These are phyloP conservation scores for Triplophysa dalaica DNA, from an alignment of 2,113 vertebrate genomes.

Conservation along the genomic window DNA sequence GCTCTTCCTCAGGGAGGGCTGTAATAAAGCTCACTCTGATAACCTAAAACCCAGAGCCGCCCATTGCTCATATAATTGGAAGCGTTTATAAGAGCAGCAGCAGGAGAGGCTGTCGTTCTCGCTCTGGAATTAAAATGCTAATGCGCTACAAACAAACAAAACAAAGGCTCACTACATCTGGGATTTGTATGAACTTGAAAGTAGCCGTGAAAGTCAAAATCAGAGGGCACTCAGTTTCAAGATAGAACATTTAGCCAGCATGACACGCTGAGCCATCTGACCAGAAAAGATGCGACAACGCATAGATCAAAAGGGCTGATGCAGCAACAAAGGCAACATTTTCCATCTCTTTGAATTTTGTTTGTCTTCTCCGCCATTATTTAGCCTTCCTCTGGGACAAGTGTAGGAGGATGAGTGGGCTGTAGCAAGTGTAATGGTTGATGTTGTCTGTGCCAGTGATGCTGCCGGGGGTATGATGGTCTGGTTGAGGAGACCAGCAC, in stretches of 20 bases:
- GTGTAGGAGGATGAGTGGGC: constrained; percentile 25
- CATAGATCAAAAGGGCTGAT: constrained; percentile 11
- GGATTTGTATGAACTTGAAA: constrained; percentile 39
- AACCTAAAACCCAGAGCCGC: constrained; percentile 37
- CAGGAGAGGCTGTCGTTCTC: neutral
- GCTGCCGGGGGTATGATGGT: constrained; percentile 21
- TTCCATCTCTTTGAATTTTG: constrained; percentile 1
- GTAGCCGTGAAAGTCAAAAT: constrained; percentile 28
- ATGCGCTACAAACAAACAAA: constrained; percentile 30
- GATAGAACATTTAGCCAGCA: neutral
- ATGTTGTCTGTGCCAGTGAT: constrained; percentile 26
- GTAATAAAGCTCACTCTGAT: constrained; percentile 29
- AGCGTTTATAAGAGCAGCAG: constrained; percentile 25
- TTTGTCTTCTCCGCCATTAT: neutral
- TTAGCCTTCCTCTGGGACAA: constrained; percentile 28
- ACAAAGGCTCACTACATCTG: constrained; percentile 30
- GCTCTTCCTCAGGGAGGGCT: constrained; percentile 21
- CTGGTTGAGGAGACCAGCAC: too few relatives aligned
- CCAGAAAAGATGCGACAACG: neutral
- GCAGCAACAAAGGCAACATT: constrained; percentile 5
- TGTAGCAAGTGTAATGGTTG: constrained; percentile 10
- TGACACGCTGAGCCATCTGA: neutral
- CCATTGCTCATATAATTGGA: constrained; percentile 44
- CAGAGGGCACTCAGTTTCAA: constrained; percentile 7
- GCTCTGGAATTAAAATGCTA: constrained; percentile 36